Conservation (phyloP, 1,140 invertebrate genomes). For the Watersipora subatra region DNA sequence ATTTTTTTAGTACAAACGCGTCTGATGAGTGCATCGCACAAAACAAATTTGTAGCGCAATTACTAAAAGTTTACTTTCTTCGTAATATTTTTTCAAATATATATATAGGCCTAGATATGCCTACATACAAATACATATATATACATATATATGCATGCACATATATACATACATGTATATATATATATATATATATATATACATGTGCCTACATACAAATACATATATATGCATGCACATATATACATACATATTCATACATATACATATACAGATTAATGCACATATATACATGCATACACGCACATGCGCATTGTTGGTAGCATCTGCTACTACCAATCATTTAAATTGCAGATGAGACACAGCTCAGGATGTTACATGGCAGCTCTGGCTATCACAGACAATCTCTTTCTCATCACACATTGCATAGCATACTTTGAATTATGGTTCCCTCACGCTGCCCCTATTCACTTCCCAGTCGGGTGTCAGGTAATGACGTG, state of each 20-base stretch:
- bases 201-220: not conserved
- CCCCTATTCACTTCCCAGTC: not conserved
- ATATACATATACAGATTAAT: no score
- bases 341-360: conserved; percentile 25
- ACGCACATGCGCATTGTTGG: no score
- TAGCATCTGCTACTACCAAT: no score
- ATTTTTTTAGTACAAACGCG: no score
- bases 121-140: no score
- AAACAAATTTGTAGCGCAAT: no score
- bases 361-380: conserved; percentile 36
- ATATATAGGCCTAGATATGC: no score
- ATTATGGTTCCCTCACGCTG: not conserved
- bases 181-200: not conserved
- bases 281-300: no score
- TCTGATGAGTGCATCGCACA: no score
- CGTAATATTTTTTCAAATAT: no score
- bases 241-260: not conserved
- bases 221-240: not conserved
- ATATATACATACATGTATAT: not conserved
- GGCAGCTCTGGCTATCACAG: conserved; percentile 29
- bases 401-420: conserved; percentile 29
- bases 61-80: no score
- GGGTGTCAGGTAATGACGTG: not conserved
- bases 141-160: no score
- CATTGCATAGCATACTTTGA: conserved; percentile 8